A percentile compares a stretch with the other conserved stretches of the same genome.
phyloP scores from a whole-genome alignment of 2,888 invertebrate genomes.

The Holacanthella duospinosa region DNA sequence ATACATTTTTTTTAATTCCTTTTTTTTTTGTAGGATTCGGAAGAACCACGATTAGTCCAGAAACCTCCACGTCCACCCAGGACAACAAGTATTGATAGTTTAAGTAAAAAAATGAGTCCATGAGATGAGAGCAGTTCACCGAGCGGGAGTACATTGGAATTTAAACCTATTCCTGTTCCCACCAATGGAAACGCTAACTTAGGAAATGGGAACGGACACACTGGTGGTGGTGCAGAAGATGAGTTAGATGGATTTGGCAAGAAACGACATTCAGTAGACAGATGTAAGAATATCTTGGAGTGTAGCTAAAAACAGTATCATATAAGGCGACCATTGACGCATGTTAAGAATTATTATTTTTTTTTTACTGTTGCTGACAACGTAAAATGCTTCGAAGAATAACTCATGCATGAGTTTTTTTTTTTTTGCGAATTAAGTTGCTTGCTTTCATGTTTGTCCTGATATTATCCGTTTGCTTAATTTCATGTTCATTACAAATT shows the following conservation, averaged over 20 bases:
- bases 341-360: neutral
- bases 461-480: slow-evolving; percentile 9
- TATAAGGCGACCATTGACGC: neutral
- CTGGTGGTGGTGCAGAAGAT: slow-evolving; percentile 12
- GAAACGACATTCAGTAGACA: slow-evolving; percentile 18
- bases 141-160: slow-evolving; percentile 1
- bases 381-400: slow-evolving; percentile 7
- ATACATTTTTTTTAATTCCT: neutral
- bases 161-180: neutral
- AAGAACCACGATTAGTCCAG: slow-evolving; percentile 14
- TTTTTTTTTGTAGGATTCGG: slow-evolving; percentile 10
- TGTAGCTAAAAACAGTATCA: no score
- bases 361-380: no score
- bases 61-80: slow-evolving; percentile 35
- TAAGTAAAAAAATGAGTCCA: slow-evolving; percentile 10
- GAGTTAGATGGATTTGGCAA: slow-evolving; percentile 9
- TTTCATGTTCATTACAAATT: slow-evolving; percentile 1
- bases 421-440: slow-evolving; percentile 6
- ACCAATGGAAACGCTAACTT: slow-evolving; percentile 14
- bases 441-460: slow-evolving; percentile 4
- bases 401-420: slow-evolving; percentile 1
- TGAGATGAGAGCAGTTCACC: slow-evolving; percentile 12
- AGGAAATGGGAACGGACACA: slow-evolving; percentile 17
- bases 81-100: slow-evolving; percentile 23
- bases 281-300: slow-evolving; percentile 19